Conservation (phyloP, 2,113 vertebrate genomes). For the Melanerpes aurifrons region DNA sequence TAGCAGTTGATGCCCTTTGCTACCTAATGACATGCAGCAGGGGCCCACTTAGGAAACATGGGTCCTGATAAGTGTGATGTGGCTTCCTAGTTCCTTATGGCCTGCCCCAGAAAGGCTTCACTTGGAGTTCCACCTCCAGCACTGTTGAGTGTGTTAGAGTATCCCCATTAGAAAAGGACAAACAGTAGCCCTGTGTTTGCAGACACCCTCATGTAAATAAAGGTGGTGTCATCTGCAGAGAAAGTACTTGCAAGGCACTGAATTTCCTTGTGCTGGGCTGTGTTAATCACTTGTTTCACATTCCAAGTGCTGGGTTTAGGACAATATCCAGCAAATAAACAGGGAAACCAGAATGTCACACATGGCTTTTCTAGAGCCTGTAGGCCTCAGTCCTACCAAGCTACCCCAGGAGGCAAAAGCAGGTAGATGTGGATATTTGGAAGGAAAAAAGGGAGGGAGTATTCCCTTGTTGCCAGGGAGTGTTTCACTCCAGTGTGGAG, state of each 20-base stretch:
- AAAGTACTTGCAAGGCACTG: neutral
- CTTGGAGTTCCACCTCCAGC: neutral
- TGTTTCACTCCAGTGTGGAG: neutral
- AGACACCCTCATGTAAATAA: neutral
- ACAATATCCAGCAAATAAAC: neutral
- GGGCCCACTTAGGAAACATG: neutral
- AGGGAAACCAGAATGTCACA: neutral
- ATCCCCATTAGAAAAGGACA: rapidly evolving
- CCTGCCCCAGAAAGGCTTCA: neutral
- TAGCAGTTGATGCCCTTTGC: neutral
- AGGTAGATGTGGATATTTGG: neutral
- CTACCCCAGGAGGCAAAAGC: neutral
- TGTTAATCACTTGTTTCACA: neutral
- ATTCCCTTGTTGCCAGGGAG: neutral
- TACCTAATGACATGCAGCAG: neutral
- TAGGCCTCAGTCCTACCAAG: neutral
- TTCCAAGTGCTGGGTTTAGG: neutral
- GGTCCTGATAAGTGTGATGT: neutral
- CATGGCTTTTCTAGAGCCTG: neutral
- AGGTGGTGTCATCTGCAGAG: neutral
- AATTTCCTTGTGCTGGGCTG: neutral
- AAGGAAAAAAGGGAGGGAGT: neutral
- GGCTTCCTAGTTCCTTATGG: neutral
- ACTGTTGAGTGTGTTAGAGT: neutral
- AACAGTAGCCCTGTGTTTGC: neutral